Percentiles rank a stretch among this genome's conserved stretches.
Conservation (phyloP, 2,888 invertebrate species). For the Drosophila limbata region DNA sequence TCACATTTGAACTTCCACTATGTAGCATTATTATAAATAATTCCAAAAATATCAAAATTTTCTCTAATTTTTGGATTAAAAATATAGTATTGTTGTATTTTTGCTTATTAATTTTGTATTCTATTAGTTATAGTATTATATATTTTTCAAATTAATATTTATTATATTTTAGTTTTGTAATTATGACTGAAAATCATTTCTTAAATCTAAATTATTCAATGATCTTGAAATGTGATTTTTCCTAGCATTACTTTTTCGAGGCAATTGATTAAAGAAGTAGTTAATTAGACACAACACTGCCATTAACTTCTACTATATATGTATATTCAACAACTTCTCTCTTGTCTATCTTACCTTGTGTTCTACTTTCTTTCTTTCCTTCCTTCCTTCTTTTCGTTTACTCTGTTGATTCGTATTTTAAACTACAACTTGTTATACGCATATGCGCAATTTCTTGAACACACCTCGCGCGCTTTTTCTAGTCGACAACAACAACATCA, state of each 20-base stretch:
- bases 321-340: slow-evolving; percentile 19
- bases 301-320: slow-evolving; percentile 7
- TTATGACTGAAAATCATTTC: background rate
- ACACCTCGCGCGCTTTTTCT: slow-evolving; percentile 52
- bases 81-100: no score
- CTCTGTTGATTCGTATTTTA: slow-evolving; percentile 62
- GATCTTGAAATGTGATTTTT: background rate
- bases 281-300: background rate
- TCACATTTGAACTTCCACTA: no score
- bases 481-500: slow-evolving; percentile 65
- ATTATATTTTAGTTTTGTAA: no score
- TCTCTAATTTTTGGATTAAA: no score
- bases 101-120: no score
- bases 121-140: no score
- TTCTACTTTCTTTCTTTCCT: slow-evolving; percentile 70
- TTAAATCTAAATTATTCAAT: background rate
- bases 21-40: no score
- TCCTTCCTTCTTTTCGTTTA: slow-evolving; percentile 65
- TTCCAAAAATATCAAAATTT: no score
- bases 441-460: slow-evolving; percentile 48
- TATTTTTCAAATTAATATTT: no score
- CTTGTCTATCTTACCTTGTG: slow-evolving; percentile 64
- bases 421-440: slow-evolving; percentile 45
- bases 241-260: background rate
- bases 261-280: background rate